Evolutionary conservation across 2,113 vertebrate genomes (phyloP).

Genomic region (Camelus dromedarius): DNA sequence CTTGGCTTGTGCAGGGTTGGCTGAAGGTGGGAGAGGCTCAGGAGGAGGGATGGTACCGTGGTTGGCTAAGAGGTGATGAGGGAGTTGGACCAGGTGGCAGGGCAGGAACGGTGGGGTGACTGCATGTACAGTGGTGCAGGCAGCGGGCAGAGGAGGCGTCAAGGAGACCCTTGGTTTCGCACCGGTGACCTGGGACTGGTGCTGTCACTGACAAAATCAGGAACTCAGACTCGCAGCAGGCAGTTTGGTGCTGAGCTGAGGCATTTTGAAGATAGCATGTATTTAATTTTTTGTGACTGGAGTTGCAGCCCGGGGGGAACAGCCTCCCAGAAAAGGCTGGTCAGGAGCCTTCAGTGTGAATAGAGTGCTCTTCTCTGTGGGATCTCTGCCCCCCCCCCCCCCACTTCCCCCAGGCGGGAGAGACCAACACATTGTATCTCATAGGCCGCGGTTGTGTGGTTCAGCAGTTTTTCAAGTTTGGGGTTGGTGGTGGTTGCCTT

Average conservation of each 20-base stretch:
- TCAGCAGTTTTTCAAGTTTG: neutral
- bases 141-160: neutral
- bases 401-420: too few relatives aligned
- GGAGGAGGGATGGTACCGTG: neutral
- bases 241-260: neutral
- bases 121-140: accelerated
- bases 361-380: neutral
- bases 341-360: neutral
- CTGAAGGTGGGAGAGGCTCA: neutral
- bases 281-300: neutral
- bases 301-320: neutral
- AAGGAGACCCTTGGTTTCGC: neutral
- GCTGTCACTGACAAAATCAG: neutral
- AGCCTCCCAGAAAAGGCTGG: neutral
- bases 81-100: neutral
- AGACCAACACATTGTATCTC: neutral
- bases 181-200: neutral
- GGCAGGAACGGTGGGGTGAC: neutral
- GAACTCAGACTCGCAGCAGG: neutral
- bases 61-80: accelerated
- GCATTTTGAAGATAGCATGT: neutral
- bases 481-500: neutral
- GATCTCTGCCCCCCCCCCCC: neutral
- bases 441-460: neutral
- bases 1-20: neutral